Evolutionary conservation across 2,888 invertebrate genomes (phyloP).

Genomic region (Athetis lepigone): DNA sequence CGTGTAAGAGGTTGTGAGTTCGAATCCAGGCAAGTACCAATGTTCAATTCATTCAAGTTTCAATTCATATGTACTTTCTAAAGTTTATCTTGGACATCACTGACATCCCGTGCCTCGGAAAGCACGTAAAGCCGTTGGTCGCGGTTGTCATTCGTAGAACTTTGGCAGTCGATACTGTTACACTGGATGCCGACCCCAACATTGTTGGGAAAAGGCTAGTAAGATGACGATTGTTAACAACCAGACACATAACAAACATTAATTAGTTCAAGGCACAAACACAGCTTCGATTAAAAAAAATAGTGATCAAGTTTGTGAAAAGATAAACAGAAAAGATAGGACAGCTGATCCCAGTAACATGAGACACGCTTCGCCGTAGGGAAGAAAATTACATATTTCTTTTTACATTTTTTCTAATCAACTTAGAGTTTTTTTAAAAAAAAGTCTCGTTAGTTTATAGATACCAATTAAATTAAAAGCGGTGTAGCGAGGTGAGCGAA

Average conservation of each 20-base stretch:
- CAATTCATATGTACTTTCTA: no score
- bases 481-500: background rate
- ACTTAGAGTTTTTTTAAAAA: constrained; percentile 43
- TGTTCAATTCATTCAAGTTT: no score
- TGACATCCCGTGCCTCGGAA: no score
- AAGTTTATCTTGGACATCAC: no score
- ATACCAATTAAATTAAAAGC: constrained; percentile 17
- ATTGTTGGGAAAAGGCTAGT: no score
- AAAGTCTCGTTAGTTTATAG: constrained; percentile 39
- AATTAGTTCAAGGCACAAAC: constrained; percentile 29
- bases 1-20: no score
- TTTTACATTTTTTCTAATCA: constrained; percentile 46
- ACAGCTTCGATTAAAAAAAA: constrained; percentile 32
- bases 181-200: no score
- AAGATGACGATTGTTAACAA: no score
- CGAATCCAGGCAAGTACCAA: no score
- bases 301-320: constrained; percentile 34
- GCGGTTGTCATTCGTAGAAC: no score
- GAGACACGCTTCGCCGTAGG: constrained; percentile 10
- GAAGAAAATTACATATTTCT: constrained; percentile 38
- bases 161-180: no score
- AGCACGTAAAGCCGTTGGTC: no score
- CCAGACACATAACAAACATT: background rate
- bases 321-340: constrained; percentile 48
- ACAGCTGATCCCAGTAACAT: constrained; percentile 44